Evolutionary conservation across 1,140 invertebrate genomes (phyloP).

Genomic region (Helicoverpa armigera): DNA sequence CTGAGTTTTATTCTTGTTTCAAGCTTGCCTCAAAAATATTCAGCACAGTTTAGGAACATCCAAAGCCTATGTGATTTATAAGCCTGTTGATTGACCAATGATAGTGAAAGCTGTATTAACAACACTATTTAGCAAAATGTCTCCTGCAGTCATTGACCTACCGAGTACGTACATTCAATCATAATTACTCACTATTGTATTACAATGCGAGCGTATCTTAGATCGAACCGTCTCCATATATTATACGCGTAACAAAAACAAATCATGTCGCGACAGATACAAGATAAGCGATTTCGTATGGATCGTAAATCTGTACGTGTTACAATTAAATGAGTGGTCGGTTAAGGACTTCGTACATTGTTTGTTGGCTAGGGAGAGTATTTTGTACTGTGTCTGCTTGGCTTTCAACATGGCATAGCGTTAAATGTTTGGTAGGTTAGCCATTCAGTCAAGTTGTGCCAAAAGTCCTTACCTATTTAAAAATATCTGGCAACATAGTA

Average conservation of each 20-base stretch:
- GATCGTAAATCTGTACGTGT: constrained; percentile 62
- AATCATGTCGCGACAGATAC: constrained; percentile 60
- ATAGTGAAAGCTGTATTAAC: background rate
- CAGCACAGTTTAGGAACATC: too few species aligned
- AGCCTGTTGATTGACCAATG: too few species aligned
- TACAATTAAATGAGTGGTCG: constrained; percentile 60
- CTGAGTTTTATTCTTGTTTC: too few species aligned
- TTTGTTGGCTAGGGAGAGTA: background rate
- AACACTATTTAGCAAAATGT: background rate
- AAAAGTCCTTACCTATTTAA: too few species aligned
- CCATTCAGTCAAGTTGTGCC: too few species aligned
- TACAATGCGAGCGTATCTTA: constrained; percentile 36
- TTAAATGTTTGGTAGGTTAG: too few species aligned
- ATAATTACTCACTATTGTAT: constrained; percentile 49
- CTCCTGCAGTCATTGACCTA: background rate
- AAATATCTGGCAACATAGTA: too few species aligned
- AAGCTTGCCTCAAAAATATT: too few species aligned
- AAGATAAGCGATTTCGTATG: constrained; percentile 63
- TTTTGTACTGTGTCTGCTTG: background rate
- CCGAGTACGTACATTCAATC: constrained; percentile 37
- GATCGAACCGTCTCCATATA: constrained; percentile 46
- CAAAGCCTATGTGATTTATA: too few species aligned
- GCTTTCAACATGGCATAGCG: background rate
- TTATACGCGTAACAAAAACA: constrained; percentile 62
- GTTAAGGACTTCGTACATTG: constrained; percentile 40